A percentile compares a stretch with the other conserved stretches of the same genome.
Conservation (phyloP, 2,888 invertebrate genomes). For the Cecidostiba fungosa region DNA sequence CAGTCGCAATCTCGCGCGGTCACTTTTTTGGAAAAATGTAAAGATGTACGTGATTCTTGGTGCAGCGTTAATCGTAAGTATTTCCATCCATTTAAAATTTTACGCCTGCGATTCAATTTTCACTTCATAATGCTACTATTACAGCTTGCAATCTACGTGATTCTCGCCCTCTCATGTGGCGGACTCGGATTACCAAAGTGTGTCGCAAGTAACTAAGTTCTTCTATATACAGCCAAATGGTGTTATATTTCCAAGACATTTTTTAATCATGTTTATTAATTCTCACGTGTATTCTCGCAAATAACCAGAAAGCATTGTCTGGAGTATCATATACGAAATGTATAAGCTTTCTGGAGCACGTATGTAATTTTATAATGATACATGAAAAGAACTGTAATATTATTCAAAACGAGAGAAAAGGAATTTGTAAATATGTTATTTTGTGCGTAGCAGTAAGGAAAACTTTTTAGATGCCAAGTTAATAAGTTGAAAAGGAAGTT, state of each 20-base stretch:
- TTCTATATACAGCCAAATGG: not conserved
- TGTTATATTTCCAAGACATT: constrained; percentile 32
- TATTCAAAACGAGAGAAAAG: constrained; percentile 25
- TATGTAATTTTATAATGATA: constrained; percentile 52
- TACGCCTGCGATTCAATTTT: not conserved
- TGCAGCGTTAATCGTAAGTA: constrained; percentile 84
- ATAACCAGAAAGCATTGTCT: constrained; percentile 3
- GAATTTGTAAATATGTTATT: constrained; percentile 60
- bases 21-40: constrained; percentile 96
- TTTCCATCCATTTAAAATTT: not conserved
- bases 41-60: constrained; percentile 91
- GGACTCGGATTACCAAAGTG: constrained; percentile 90
- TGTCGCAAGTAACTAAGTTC: constrained; percentile 78
- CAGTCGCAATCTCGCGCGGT: constrained; percentile 91
- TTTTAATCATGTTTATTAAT: constrained; percentile 22
- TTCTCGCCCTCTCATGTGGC: constrained; percentile 94
- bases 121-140: constrained; percentile 35
- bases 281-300: not conserved
- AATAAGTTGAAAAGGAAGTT: constrained; percentile 32
- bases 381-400: constrained; percentile 29
- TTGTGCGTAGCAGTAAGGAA: constrained; percentile 24
- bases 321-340: constrained; percentile 35
- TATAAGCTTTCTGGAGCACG: constrained; percentile 40
- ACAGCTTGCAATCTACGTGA: constrained; percentile 88
- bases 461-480: constrained; percentile 26